phyloP scores from a whole-genome alignment of 2,113 vertebrate genomes.

The Percina caprodes region DNA sequence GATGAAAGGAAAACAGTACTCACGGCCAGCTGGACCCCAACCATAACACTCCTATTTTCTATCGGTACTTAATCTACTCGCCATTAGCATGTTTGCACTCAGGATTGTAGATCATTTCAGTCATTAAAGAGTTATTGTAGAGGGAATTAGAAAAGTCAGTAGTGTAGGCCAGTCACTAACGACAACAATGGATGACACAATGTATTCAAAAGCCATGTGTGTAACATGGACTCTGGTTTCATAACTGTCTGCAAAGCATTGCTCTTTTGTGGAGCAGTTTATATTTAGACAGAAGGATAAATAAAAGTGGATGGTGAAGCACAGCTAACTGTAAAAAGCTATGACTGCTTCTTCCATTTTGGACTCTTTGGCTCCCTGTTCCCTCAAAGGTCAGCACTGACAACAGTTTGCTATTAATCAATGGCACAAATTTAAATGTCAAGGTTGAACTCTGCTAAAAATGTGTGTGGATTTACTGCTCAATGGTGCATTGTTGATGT shows the following conservation, averaged over 20 bases:
- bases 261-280: not conserved
- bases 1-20: no score
- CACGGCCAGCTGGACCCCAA: no score
- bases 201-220: not conserved
- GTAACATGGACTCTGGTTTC: not conserved
- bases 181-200: no score
- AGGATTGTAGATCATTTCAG: not conserved
- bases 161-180: not conserved
- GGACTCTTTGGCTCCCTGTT: not conserved
- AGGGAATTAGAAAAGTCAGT: not conserved
- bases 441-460: not conserved
- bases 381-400: not conserved
- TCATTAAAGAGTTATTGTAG: not conserved
- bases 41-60: no score
- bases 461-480: not conserved
- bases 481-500: constrained; percentile 23
- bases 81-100: not conserved
- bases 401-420: not conserved
- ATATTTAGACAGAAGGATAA: not conserved
- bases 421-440: not conserved
- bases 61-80: not conserved
- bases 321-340: not conserved
- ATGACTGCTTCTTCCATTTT: not conserved
- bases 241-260: not conserved
- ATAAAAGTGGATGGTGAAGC: not conserved